phyloP scores from a whole-genome alignment of 2,888 invertebrate genomes.

The Fissipunctia ypsillon region DNA sequence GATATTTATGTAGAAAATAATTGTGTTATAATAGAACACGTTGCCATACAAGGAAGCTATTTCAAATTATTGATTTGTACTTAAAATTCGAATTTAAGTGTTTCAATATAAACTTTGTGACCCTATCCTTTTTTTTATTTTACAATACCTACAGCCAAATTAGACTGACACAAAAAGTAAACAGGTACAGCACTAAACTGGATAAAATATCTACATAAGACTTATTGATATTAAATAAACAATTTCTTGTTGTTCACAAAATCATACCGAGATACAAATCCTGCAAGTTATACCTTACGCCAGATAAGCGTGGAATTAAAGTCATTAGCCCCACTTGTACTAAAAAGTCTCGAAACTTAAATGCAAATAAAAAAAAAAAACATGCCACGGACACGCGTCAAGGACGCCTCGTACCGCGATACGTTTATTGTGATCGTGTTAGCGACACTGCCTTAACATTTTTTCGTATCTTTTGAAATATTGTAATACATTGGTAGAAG shows the following conservation, averaged over 20 bases:
- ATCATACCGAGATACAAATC: not conserved
- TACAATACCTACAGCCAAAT: not conserved
- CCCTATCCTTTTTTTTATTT: constrained; percentile 45
- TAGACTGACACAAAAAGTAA: not conserved
- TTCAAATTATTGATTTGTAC: constrained; percentile 77
- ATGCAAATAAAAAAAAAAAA: too few relatives aligned
- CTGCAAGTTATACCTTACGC: too few relatives aligned
- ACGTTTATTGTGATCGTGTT: too few relatives aligned
- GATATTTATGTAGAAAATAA: constrained; percentile 73
- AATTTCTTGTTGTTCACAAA: not conserved
- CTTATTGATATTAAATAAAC: not conserved
- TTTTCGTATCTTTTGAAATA: too few relatives aligned
- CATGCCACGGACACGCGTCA: too few relatives aligned
- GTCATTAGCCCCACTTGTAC: too few relatives aligned
- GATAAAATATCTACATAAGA: not conserved
- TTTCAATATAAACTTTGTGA: constrained; percentile 80
- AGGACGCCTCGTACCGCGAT: too few relatives aligned
- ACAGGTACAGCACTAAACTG: not conserved
- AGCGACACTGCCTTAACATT: too few relatives aligned
- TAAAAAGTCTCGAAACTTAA: too few relatives aligned
- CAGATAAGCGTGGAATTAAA: too few relatives aligned
- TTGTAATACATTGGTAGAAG: too few relatives aligned
- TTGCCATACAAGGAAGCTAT: constrained; percentile 81
- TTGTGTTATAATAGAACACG: constrained; percentile 68
- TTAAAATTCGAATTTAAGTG: constrained; percentile 87